Conservation (phyloP, 2,113 vertebrate genomes). For the Aegithalos caudatus region DNA sequence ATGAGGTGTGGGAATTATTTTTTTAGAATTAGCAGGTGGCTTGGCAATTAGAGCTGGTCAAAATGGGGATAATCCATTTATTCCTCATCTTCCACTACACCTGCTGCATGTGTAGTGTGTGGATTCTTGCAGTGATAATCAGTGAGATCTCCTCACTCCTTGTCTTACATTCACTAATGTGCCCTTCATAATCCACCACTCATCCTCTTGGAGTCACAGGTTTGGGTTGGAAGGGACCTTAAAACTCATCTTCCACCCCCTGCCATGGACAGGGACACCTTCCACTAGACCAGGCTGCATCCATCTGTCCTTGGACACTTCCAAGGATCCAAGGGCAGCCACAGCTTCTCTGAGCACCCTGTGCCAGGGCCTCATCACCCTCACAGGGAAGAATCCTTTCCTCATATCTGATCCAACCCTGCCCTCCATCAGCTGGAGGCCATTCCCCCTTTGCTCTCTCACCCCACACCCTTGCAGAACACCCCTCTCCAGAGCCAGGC, state of each 20-base stretch:
- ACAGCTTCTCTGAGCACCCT: not conserved
- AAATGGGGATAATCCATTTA: not conserved
- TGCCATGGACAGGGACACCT: not conserved
- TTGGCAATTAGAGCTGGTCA: not conserved
- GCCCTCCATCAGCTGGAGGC: not conserved
- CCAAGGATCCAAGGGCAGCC: not conserved
- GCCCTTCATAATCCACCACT: fast-evolving
- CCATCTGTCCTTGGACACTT: not conserved
- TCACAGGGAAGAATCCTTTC: not conserved
- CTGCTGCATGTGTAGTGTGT: not conserved
- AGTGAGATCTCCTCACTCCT: not conserved
- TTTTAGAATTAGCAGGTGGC: not conserved
- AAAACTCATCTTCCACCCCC: not conserved
- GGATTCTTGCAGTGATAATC: not conserved
- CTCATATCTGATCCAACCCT: not conserved
- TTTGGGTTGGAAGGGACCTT: not conserved
- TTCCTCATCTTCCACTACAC: not conserved
- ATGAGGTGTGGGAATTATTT: not conserved
- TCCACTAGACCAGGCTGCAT: not conserved
- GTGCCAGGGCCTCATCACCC: not conserved
- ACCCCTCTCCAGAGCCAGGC: not conserved
- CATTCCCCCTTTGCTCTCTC: not conserved
- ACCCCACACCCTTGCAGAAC: fast-evolving
- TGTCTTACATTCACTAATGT: not conserved
- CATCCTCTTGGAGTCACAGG: not conserved